phyloP scores from a whole-genome alignment of 2,113 vertebrate species.

The Dendropsophus ebraccatus region DNA sequence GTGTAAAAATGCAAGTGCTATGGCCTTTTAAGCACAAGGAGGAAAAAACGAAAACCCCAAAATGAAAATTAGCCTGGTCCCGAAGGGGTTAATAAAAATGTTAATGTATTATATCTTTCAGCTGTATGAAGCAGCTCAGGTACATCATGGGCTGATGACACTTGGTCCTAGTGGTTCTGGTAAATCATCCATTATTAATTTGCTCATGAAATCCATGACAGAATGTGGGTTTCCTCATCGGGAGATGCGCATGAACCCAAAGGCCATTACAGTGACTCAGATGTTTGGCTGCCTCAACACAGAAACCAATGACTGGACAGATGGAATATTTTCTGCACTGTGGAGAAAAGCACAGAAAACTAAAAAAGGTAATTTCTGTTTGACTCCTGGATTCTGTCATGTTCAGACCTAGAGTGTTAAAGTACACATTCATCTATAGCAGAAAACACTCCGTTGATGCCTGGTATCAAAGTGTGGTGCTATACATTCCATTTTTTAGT shows the following conservation, averaged over 20 bases:
- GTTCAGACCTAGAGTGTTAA: no score
- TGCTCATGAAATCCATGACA: constrained; percentile 94
- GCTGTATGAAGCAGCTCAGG: constrained; percentile 91
- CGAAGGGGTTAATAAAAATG: no score
- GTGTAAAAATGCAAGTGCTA: no score
- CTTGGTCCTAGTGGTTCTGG: constrained; percentile 94
- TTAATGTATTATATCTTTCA: constrained; percentile 59
- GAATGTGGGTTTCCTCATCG: constrained; percentile 91
- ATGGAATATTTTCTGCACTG: constrained; percentile 93
- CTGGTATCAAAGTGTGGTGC: no score
- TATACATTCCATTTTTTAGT: no score
- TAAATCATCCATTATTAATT: constrained; percentile 91
- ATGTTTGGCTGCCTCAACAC: constrained; percentile 97
- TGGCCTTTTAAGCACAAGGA: no score
- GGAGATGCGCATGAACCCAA: constrained; percentile 99
- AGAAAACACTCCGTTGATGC: no score
- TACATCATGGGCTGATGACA: constrained; percentile 94
- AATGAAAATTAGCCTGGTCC: no score
- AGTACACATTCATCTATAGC: no score
- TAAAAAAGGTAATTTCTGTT: constrained; percentile 98
- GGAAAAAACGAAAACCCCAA: no score
- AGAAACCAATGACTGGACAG: constrained; percentile 97
- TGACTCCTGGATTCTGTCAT: no score
- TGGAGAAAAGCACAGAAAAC: constrained; percentile 95
- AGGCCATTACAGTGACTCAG: constrained; percentile 94